Evolutionary conservation across 2,113 vertebrate genomes (phyloP).

Genomic region (Struthio camelus): DNA sequence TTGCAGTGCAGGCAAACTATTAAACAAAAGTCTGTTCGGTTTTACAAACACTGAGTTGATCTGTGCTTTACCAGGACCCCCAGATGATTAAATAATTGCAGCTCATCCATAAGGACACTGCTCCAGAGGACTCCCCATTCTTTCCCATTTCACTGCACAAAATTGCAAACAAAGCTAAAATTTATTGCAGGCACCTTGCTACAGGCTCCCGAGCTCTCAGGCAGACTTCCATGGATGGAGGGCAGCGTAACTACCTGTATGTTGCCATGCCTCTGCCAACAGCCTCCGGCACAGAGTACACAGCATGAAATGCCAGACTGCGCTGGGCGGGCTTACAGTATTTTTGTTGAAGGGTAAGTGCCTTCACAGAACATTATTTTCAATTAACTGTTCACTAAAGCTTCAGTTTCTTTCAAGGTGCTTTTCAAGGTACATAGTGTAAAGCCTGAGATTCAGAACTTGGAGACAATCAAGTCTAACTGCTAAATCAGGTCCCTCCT

Average conservation of each 20-base stretch:
- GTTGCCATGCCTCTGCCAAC: neutral
- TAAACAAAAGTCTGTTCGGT: neutral
- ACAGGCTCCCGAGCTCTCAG: neutral
- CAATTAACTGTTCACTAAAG: neutral
- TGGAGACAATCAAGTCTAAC: neutral
- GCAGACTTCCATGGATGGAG: neutral
- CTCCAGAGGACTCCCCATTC: neutral
- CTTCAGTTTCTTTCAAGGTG: neutral
- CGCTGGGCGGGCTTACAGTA: neutral
- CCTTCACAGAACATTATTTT: neutral
- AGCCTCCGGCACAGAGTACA: neutral
- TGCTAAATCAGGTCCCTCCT: neutral
- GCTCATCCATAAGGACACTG: neutral
- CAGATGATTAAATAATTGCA: neutral
- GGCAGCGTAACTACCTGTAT: neutral
- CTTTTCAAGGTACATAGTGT: neutral
- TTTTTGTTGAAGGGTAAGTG: neutral
- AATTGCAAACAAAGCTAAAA: neutral
- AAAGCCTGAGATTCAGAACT: neutral
- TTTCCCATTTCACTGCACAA: neutral
- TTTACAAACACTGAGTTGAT: neutral
- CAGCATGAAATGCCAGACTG: neutral
- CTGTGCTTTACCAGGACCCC: neutral
- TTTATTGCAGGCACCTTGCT: neutral
- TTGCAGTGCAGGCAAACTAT: neutral